Base-by-base conservation (phyloP, 2,888 invertebrate species). In the Caenorhabditis afra region DNA sequence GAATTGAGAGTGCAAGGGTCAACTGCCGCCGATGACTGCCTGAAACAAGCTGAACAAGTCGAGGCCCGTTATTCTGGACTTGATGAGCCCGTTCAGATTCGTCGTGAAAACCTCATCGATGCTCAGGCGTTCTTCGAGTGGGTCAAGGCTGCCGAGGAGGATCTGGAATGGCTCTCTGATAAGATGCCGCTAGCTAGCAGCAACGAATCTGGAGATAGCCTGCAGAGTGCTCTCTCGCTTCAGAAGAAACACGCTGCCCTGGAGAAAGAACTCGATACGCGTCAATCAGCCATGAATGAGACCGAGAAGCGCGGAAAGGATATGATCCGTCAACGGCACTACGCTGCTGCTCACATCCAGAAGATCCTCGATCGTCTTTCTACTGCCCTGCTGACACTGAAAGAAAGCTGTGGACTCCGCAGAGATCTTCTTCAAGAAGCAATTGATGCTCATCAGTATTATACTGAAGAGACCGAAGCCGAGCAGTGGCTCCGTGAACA, bases 231-330 rank as follows among this genome's bases (percentile, higher is more conserved):
- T 0, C 96, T 96, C 89, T 94, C 94, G 70, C 92, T 96, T 52
- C 94, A 95, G 89, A 97, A 97, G 92, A 97, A 97, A 91, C 97
- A 97, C 89, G 94, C 95, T 90, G 94, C 94, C 0, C 90, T 98
- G 41, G 97, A 97, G 91, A 94, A 95, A 81, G 88, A 88, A 45
- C 81, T 89, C 18, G 83, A 86, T 22, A 79, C 87, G 8, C 82
- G 86, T 22, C 81, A 84, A 55, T 76, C 86, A 5, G 81, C 83
- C 0, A 81, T 89, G 58, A 44, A 68, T 7, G 86, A 87, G 11
- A 84, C 86, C 12, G 82, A 84, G 14, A 62, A 73, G 7, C 68
- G 77, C 11, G 88, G 87, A 64, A 52, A 71, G 7, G 81, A 82
- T 20, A 88, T 88, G 88, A 81, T 86, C 35, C 71, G 81, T 37